Evolutionary conservation across 1,140 invertebrate species (phyloP).

Genomic region (Solen grandis): DNA sequence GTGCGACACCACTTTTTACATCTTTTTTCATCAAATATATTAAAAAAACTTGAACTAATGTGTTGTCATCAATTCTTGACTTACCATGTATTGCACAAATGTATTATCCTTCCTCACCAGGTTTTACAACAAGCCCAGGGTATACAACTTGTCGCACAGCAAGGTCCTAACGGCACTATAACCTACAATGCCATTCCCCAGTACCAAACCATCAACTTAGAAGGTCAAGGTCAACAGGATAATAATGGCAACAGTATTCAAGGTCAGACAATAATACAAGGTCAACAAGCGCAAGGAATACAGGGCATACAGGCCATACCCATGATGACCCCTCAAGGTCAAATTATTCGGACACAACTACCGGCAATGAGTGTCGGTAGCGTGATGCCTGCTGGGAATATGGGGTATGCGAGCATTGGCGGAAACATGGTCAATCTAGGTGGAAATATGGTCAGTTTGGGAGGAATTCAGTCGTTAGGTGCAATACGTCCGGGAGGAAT

Average conservation of each 20-base stretch:
- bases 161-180: slow-evolving; percentile 43
- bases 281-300: slow-evolving; percentile 10
- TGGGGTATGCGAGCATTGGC: not conserved
- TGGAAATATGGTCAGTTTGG: slow-evolving; percentile 36
- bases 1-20: too few species aligned
- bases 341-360: slow-evolving; percentile 47
- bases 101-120: too few species aligned
- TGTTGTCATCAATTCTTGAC: too few species aligned
- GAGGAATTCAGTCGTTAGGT: slow-evolving; percentile 25
- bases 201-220: slow-evolving; percentile 38
- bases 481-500: slow-evolving; percentile 43
- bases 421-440: slow-evolving; percentile 45
- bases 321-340: slow-evolving; percentile 48
- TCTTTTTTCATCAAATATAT: too few species aligned
- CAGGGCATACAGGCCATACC: slow-evolving; percentile 43
- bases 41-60: too few species aligned
- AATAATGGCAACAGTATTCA: not conserved
- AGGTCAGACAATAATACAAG: not conserved
- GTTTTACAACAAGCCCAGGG: slow-evolving; percentile 48
- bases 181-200: slow-evolving; percentile 51
- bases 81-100: too few species aligned
- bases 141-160: slow-evolving; percentile 46
- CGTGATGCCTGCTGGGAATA: slow-evolving; percentile 7
- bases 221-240: slow-evolving; percentile 19
- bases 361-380: slow-evolving; percentile 1